phyloP scores from a whole-genome alignment of 2,888 invertebrate species.

The Adela reaumurella region DNA sequence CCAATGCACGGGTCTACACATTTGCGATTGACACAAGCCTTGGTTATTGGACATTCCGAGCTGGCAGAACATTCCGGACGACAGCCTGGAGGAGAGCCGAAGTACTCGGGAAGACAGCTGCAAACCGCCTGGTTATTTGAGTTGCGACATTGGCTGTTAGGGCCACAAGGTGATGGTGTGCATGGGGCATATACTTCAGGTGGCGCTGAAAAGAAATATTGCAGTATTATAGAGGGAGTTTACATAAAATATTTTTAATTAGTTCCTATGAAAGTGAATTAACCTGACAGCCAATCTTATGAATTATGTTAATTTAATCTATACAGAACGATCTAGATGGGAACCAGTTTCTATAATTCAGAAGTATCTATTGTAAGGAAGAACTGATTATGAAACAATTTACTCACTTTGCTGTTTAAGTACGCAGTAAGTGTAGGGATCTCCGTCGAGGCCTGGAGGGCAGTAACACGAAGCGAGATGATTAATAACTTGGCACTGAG shows the following conservation, averaged over 20 bases:
- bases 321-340: no score
- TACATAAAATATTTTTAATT: no score
- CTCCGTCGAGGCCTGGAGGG: constrained; percentile 63
- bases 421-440: constrained; percentile 65
- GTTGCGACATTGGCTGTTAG: constrained; percentile 71
- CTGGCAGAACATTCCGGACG: constrained; percentile 79
- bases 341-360: no score
- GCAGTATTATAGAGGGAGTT: not conserved
- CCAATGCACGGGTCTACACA: constrained; percentile 78
- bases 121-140: constrained; percentile 67
- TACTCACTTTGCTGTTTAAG: constrained; percentile 35
- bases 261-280: no score
- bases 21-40: constrained; percentile 72
- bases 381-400: no score
- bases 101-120: constrained; percentile 65
- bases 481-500: constrained; percentile 70
- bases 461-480: constrained; percentile 74
- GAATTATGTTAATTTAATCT: no score
- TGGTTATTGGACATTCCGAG: constrained; percentile 71
- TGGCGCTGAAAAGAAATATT: constrained; percentile 18
- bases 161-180: constrained; percentile 74
- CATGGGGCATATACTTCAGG: constrained; percentile 48
- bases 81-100: constrained; percentile 75
- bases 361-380: no score
- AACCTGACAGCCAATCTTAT: not conserved